A percentile compares a stretch with the other conserved stretches of the same genome.
Conservation (phyloP, 2,888 invertebrate genomes). For the Xanthia togata region DNA sequence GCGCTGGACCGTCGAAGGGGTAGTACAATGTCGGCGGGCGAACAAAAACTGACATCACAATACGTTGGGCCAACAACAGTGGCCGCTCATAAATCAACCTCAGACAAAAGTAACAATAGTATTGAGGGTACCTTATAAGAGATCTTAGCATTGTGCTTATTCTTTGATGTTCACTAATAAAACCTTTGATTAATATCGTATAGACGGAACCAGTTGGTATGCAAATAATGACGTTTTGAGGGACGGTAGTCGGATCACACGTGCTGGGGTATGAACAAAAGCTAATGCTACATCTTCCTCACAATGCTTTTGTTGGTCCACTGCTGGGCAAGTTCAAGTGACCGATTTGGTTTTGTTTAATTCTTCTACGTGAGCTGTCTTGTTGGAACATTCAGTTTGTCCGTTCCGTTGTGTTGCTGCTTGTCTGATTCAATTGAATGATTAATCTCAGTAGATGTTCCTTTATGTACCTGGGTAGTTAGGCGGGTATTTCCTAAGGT, state of each 20-base stretch:
- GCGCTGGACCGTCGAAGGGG: conserved; percentile 87
- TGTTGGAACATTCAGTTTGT: conserved; percentile 45
- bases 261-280: conserved; percentile 85
- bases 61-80: conserved; percentile 89
- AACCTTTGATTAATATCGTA: conserved; percentile 91
- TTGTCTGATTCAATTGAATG: conserved; percentile 47
- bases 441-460: conserved; percentile 43
- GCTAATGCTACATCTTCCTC: conserved; percentile 86
- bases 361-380: conserved; percentile 52
- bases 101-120: conserved; percentile 90
- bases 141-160: conserved; percentile 90
- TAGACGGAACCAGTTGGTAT: conserved; percentile 89
- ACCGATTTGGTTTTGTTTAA: conserved; percentile 69
- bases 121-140: conserved; percentile 91
- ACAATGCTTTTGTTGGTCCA: conserved; percentile 82
- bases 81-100: conserved; percentile 90
- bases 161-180: conserved; percentile 91
- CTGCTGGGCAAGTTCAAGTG: conserved; percentile 67
- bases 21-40: conserved; percentile 89
- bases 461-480: conserved; percentile 39
- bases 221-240: conserved; percentile 87
- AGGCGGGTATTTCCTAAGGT: conserved; percentile 4
- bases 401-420: conserved; percentile 29
- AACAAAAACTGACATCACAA: conserved; percentile 90
- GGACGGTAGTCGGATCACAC: conserved; percentile 87